Evolutionary conservation across 2,888 invertebrate species (phyloP).

Genomic region (Branchellion lobata): DNA sequence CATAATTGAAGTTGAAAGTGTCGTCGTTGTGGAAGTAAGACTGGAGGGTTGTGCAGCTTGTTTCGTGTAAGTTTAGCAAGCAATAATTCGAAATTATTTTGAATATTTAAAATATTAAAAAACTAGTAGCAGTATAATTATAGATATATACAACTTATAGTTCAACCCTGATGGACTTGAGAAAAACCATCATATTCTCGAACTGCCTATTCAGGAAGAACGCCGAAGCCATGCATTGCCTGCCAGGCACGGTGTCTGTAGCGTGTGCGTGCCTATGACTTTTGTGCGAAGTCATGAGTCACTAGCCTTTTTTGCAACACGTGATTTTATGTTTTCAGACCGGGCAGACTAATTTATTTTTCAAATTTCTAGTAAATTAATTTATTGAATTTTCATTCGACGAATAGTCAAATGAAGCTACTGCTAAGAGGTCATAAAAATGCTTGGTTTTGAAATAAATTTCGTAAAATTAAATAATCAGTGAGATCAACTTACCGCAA

Average conservation of each 20-base stretch:
- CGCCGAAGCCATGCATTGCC: slow-evolving; percentile 59
- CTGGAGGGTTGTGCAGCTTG: slow-evolving; percentile 58
- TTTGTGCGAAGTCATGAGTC: too few species aligned
- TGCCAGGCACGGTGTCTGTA: background rate
- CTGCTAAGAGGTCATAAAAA: too few species aligned
- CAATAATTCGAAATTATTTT: too few species aligned
- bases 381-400: too few species aligned
- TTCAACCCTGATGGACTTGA: background rate
- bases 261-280: slow-evolving; percentile 11
- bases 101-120: too few species aligned
- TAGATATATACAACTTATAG: background rate
- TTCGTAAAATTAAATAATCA: background rate
- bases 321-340: too few species aligned
- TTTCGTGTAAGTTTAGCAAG: too few species aligned
- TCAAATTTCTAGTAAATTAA: too few species aligned
- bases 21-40: slow-evolving; percentile 90
- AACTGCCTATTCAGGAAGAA: slow-evolving; percentile 71
- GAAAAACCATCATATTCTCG: slow-evolving; percentile 48
- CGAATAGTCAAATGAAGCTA: too few species aligned
- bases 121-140: background rate
- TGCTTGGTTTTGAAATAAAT: background rate
- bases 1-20: slow-evolving; percentile 83
- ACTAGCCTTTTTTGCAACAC: too few species aligned
- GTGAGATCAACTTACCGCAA: slow-evolving; percentile 66
- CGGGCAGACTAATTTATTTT: too few species aligned